Evolutionary conservation across 2,888 invertebrate genomes (phyloP).

Genomic region (Aporophyla lueneburgensis): DNA sequence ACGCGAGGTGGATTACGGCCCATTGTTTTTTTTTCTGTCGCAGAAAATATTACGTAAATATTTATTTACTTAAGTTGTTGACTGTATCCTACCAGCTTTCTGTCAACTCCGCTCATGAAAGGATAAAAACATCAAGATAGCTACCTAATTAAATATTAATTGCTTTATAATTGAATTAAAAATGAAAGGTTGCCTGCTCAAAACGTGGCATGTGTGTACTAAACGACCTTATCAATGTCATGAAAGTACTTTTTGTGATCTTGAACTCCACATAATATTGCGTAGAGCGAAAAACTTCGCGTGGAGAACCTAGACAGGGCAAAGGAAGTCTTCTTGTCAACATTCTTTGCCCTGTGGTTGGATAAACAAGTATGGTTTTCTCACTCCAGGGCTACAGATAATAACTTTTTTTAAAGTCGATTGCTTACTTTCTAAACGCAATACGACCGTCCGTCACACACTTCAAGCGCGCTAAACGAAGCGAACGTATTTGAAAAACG

Average conservation of each 20-base stretch:
- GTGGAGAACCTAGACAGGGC: neutral
- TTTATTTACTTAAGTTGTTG: neutral
- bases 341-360: too few species aligned
- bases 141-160: slow-evolving; percentile 20
- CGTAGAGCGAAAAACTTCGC: neutral
- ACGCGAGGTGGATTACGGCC: too few species aligned
- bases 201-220: neutral
- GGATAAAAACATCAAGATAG: slow-evolving; percentile 48
- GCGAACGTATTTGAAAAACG: slow-evolving; percentile 64
- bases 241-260: neutral
- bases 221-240: neutral
- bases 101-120: neutral
- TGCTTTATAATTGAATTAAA: neutral
- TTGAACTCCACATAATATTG: neutral
- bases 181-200: neutral
- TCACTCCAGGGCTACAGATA: too few species aligned
- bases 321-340: too few species aligned
- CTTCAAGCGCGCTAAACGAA: slow-evolving; percentile 47
- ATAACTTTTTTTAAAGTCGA: neutral
- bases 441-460: slow-evolving; percentile 51
- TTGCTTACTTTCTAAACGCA: slow-evolving; percentile 32
- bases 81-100: neutral
- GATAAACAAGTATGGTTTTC: too few species aligned
- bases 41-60: neutral
- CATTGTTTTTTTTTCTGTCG: too few species aligned